Evolutionary conservation across 2,888 invertebrate genomes (phyloP), one percentile per base, ranked within the genome.

Genomic region (Catocala fraxini): DNA sequence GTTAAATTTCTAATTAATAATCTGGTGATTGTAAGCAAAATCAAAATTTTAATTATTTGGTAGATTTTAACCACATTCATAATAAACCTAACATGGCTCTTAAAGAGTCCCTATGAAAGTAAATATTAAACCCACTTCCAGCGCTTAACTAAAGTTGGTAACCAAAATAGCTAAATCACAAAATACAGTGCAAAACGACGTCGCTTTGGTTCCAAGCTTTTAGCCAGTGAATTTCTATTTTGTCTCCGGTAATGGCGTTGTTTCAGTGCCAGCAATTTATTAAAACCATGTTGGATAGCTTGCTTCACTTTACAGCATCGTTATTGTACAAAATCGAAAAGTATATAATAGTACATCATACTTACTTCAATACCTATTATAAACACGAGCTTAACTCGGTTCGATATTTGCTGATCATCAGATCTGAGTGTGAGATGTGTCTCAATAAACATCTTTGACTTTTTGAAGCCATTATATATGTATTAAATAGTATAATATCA

Each of bases 201-300:
- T 54, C 53, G 62, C 63, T 63, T 56, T 64, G 70, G 77, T 65
- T 69, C 65, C 63, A 56, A 58, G 61, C 77, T 73, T 74, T 73
- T 73, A 74, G 65, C 61, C 34, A 48, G 61, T 54, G 74, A 67
- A 73, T 62, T 67, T 70, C 55, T 77, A 73, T 63, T 74, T 77
- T 73, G 78, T 71, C 51, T 54, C 34, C 70, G 51, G 73, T 73
- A 78, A 71, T 68, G 65, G 59, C 68, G 57, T 68, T 66, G 70
- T 65, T 62, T 67, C 58, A 48, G 61, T 59, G 61, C 71, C 75
- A 71, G 75, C 63, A 67, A 67, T 62, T 75, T 64, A 69, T 68
- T 66, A 60, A 69, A 57, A 55, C 63, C 51, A 66, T 68, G 63
- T 68, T 68, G 60, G 56, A 67, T 65, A 45, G 42, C 51, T 45